Percentiles rank a stretch among this genome's conserved stretches.
Conservation (phyloP, 2,113 vertebrate genomes). For the Gallinago undulata region DNA sequence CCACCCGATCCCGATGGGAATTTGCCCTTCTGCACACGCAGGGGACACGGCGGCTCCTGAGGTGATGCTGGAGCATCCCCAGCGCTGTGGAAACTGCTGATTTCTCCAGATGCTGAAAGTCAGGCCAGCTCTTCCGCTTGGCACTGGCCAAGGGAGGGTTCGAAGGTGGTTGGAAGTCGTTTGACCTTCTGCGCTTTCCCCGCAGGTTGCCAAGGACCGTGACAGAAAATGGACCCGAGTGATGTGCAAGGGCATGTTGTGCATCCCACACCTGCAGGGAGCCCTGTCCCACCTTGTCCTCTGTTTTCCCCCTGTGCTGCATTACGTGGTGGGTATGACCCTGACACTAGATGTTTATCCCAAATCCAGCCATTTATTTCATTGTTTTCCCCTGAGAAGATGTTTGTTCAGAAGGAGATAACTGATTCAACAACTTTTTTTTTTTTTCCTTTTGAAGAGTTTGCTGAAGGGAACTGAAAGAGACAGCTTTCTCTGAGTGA, state of each 20-base stretch:
- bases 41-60: background rate
- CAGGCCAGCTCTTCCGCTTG: background rate
- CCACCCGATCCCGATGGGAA: accelerated
- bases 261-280: background rate
- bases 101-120: background rate
- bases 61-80: background rate
- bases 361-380: background rate
- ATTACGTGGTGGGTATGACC: background rate
- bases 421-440: background rate
- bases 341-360: background rate
- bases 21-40: background rate
- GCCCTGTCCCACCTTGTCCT: background rate
- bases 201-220: background rate
- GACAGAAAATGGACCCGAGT: background rate
- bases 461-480: background rate
- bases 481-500: background rate
- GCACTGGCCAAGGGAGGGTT: background rate
- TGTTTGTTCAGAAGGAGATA: background rate
- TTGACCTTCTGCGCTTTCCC: background rate
- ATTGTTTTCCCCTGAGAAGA: background rate
- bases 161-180: background rate
- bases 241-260: background rate
- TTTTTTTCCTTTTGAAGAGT: background rate
- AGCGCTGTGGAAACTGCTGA: background rate
- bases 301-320: background rate